These are phyloP conservation scores for Pseudolaguvia tuberculata DNA, from an alignment of 2,113 vertebrate species.

Conservation along the genomic window DNA sequence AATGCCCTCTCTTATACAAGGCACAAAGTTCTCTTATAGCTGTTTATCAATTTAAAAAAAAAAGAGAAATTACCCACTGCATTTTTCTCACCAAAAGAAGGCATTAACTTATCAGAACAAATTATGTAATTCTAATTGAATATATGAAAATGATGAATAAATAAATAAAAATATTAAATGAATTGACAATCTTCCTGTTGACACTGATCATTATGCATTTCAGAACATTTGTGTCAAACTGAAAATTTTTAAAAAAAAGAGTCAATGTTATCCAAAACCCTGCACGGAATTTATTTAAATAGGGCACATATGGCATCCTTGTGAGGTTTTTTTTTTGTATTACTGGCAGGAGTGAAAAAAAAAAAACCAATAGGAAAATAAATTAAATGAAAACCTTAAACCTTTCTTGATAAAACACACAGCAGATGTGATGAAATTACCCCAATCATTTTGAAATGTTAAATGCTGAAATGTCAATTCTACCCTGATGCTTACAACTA, in stretches of 20 bases:
- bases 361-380: not conserved
- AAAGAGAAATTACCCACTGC: not conserved
- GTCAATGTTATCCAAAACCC: not conserved
- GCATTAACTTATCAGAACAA: no score
- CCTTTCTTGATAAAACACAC: not conserved
- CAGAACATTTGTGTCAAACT: not conserved
- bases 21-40: not conserved
- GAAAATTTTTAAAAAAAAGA: not conserved
- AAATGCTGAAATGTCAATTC: not conserved
- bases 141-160: no score
- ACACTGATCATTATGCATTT: not conserved
- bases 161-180: no score
- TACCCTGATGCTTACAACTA: not conserved
- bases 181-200: not conserved
- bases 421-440: not conserved
- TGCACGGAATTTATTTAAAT: not conserved
- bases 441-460: constrained; percentile 1
- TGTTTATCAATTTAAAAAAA: not conserved
- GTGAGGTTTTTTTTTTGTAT: not conserved
- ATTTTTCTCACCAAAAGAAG: not conserved
- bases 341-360: not conserved
- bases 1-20: no score
- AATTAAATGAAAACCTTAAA: not conserved
- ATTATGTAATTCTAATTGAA: not conserved
- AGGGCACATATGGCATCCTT: not conserved